A percentile compares a stretch with the other conserved stretches of the same genome.
phyloP scores from a whole-genome alignment of 2,888 invertebrate genomes.

The Anoncus sp. region DNA sequence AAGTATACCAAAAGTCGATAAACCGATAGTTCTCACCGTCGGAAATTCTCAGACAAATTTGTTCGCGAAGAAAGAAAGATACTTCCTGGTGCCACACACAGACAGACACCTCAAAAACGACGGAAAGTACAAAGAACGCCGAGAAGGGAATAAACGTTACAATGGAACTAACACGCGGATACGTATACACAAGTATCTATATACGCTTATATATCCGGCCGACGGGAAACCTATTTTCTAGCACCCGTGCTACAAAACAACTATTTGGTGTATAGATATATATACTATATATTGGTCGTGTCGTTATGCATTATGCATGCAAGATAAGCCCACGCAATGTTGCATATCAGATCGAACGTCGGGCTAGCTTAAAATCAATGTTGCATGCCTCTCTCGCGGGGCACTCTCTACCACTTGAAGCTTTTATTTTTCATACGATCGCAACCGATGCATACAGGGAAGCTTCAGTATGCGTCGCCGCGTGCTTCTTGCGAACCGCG shows the following conservation, averaged over 20 bases:
- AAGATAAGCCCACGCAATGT: constrained; percentile 69
- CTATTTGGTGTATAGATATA: too few relatives aligned
- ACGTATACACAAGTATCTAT: constrained; percentile 2
- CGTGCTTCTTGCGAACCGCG: not conserved
- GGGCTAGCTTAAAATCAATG: constrained; percentile 75
- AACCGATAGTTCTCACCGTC: constrained; percentile 44
- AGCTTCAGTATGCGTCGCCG: not conserved
- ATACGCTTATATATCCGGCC: constrained; percentile 13
- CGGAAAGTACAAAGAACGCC: constrained; percentile 20
- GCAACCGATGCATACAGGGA: not conserved
- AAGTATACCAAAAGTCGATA: constrained; percentile 22
- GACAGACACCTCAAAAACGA: constrained; percentile 34
- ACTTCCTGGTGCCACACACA: constrained; percentile 50
- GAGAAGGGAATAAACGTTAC: constrained; percentile 36
- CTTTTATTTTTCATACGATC: constrained; percentile 30
- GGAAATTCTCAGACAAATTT: constrained; percentile 38
- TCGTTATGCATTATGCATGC: constrained; percentile 61
- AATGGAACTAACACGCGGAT: constrained; percentile 44
- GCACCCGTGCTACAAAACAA: constrained; percentile 27
- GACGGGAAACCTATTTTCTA: constrained; percentile 53
- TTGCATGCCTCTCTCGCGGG: constrained; percentile 33
- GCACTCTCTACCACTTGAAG: constrained; percentile 13
- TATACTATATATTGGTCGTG: constrained; percentile 47
- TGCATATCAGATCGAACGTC: constrained; percentile 74
- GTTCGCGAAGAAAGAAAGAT: constrained; percentile 26